These are phyloP conservation scores for Clarias magur DNA, from an alignment of 2,113 vertebrate species.

Conservation along the genomic window DNA sequence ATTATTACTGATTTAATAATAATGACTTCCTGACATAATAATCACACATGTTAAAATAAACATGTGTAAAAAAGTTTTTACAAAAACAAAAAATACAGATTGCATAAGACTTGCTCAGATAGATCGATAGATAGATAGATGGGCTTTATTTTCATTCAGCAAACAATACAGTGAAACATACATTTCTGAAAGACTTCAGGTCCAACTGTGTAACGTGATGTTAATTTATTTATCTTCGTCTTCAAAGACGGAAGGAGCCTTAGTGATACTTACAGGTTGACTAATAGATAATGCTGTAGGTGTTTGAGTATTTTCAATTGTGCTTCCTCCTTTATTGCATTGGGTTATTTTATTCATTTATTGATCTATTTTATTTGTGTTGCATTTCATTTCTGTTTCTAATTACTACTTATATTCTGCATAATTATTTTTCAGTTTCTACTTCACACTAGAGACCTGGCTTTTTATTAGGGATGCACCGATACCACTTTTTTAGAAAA, in stretches of 20 bases:
- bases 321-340: not conserved
- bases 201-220: not conserved
- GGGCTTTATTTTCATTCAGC: not conserved
- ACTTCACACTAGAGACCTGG: not conserved
- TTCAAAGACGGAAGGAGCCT: not conserved
- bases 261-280: too few relatives aligned
- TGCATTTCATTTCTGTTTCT: not conserved
- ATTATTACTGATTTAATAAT: too few relatives aligned
- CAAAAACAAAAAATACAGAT: too few relatives aligned
- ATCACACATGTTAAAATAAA: too few relatives aligned
- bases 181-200: not conserved
- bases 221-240: not conserved
- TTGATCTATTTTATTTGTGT: not conserved
- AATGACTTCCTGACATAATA: too few relatives aligned
- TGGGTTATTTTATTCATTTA: not conserved
- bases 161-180: too few relatives aligned
- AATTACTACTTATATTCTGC: not conserved
- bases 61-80: too few relatives aligned
- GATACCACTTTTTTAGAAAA: too few relatives aligned
- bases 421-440: not conserved
- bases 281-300: too few relatives aligned
- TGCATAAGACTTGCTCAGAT: too few relatives aligned
- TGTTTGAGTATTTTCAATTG: not conserved
- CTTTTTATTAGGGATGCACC: too few relatives aligned
- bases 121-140: not conserved